phyloP scores from a whole-genome alignment of 2,113 vertebrate genomes.

The Gila orcuttii region DNA sequence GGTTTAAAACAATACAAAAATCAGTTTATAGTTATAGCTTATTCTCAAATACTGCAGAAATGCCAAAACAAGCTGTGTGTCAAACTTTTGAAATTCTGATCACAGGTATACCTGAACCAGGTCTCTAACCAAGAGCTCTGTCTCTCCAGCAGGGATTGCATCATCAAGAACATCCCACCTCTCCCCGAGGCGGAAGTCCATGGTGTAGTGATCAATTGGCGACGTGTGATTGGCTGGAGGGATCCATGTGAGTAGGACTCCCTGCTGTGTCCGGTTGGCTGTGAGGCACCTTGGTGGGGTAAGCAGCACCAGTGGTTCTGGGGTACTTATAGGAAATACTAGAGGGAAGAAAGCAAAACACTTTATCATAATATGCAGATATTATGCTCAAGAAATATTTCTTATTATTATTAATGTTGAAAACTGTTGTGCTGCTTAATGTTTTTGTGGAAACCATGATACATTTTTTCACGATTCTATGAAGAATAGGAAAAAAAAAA shows the following conservation, averaged over 20 bases:
- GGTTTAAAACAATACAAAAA: background rate
- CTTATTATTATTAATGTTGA: background rate
- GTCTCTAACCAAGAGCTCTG: constrained; percentile 91
- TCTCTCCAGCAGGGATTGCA: constrained; percentile 85
- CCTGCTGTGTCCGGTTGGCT: constrained; percentile 99
- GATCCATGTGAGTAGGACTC: constrained; percentile 95
- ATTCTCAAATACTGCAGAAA: background rate
- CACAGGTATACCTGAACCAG: constrained; percentile 85
- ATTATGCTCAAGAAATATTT: background rate
- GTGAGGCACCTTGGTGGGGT: constrained; percentile 99
- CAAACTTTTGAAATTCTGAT: background rate
- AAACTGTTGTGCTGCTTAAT: background rate
- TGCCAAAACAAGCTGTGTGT: background rate
- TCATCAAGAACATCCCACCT: constrained; percentile 93
- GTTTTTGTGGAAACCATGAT: background rate
- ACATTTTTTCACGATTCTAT: background rate
- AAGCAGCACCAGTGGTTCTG: constrained; percentile 99
- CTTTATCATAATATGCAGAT: background rate
- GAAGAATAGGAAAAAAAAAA: too few species aligned
- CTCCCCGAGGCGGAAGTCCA: constrained; percentile 95
- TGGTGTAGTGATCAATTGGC: constrained; percentile 94
- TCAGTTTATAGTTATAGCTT: background rate
- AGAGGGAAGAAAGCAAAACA: constrained; percentile 36
- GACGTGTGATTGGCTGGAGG: constrained; percentile 97
- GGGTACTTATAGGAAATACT: constrained; percentile 99